These are phyloP conservation scores for Orius insidiosus DNA, from an alignment of 1,140 invertebrate genomes.

Conservation along the genomic window DNA sequence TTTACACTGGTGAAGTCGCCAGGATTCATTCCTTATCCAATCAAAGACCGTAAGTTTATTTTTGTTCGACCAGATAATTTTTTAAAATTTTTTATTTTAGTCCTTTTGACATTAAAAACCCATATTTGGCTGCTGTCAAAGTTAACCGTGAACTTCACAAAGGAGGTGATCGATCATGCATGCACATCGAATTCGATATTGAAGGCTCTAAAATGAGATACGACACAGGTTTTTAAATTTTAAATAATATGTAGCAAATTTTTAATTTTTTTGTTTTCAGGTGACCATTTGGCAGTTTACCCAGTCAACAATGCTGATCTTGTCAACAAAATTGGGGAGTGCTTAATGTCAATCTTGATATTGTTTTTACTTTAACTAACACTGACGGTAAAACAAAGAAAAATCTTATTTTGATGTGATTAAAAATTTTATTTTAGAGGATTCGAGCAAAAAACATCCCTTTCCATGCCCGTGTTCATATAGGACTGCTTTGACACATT, in stretches of 20 bases:
- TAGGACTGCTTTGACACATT: slow-evolving; percentile 86
- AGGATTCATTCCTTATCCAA: slow-evolving; percentile 76
- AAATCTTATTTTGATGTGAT: not conserved
- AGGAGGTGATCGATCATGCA: slow-evolving; percentile 68
- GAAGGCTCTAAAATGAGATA: slow-evolving; percentile 75
- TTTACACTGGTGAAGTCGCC: slow-evolving; percentile 89
- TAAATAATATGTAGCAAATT: no score
- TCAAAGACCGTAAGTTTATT: slow-evolving; percentile 75
- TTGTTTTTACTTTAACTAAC: slow-evolving; percentile 67
- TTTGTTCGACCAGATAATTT: no score
- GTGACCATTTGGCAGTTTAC: slow-evolving; percentile 95
- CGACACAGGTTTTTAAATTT: slow-evolving; percentile 64
- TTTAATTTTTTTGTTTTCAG: slow-evolving; percentile 24
- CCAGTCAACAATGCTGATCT: slow-evolving; percentile 72
- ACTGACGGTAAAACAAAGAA: slow-evolving; percentile 46
- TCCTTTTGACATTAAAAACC: slow-evolving; percentile 96
- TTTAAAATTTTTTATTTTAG: slow-evolving; percentile 34
- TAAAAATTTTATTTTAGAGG: slow-evolving; percentile 45
- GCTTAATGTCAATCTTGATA: slow-evolving; percentile 66
- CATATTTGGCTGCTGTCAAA: slow-evolving; percentile 71
- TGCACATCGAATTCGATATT: slow-evolving; percentile 92
- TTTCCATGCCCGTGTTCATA: slow-evolving; percentile 97
- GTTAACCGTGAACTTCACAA: slow-evolving; percentile 84
- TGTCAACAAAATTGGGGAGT: slow-evolving; percentile 76
- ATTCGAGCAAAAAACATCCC: slow-evolving; percentile 94